Evolutionary conservation across 2,113 vertebrate species (phyloP).

Genomic region (Ochotona curzoniae): DNA sequence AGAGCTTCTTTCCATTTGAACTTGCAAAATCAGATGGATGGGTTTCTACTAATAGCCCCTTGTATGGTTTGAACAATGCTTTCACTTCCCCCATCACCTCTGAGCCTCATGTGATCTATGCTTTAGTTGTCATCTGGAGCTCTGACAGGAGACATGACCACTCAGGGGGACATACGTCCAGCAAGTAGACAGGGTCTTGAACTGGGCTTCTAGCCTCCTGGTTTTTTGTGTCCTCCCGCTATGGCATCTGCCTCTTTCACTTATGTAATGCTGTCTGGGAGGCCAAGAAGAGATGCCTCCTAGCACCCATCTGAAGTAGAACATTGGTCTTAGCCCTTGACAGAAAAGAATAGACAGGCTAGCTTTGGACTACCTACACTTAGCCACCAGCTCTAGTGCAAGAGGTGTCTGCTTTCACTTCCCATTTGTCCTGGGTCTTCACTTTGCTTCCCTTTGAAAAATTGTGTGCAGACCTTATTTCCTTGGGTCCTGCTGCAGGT

Average conservation of each 20-base stretch:
- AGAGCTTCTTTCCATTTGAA: conserved; percentile 71
- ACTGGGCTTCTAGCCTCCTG: background rate
- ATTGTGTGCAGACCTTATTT: background rate
- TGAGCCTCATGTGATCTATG: background rate
- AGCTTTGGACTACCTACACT: background rate
- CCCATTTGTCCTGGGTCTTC: background rate
- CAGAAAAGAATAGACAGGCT: background rate
- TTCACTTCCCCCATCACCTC: conserved; percentile 3
- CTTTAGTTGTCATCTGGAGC: background rate
- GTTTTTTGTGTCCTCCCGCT: background rate
- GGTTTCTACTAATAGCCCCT: conserved; percentile 58
- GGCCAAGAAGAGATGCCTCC: background rate
- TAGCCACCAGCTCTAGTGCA: background rate
- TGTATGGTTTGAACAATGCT: conserved; percentile 12
- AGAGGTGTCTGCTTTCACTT: conserved; percentile 3
- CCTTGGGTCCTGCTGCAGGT: background rate
- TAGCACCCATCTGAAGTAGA: background rate
- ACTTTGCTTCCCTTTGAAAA: conserved; percentile 28
- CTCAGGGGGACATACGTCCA: background rate
- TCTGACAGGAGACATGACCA: background rate
- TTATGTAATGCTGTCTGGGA: background rate
- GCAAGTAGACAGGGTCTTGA: background rate
- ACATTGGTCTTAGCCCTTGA: background rate
- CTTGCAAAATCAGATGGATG: conserved; percentile 54
- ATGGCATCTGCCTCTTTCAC: background rate